Conservation (phyloP, 1,140 invertebrate genomes). For the Triops longicaudatus region DNA sequence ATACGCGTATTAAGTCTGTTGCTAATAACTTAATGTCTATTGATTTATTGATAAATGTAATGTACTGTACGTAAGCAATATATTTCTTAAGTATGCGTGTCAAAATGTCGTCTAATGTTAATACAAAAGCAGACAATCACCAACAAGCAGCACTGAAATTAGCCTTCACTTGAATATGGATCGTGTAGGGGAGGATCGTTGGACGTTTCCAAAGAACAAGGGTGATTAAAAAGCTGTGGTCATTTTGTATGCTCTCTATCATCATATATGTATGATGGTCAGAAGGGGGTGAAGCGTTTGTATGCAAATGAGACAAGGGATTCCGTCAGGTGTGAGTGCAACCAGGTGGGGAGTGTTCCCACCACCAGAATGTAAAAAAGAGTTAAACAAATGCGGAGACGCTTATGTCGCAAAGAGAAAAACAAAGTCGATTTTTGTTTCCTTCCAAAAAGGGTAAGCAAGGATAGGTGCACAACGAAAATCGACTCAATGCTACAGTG, state of each 20-base stretch:
- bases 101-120: not conserved
- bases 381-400: not conserved
- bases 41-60: not conserved
- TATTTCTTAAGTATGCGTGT: not conserved
- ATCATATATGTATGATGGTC: conserved; percentile 11
- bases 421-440: not conserved
- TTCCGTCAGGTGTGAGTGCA: conserved; percentile 4
- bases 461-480: not conserved
- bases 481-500: not conserved
- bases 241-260: not conserved
- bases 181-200: not conserved
- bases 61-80: not conserved
- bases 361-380: not conserved
- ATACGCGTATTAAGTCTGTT: not conserved
- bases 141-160: not conserved
- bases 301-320: conserved; percentile 11
- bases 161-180: not conserved
- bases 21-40: not conserved
- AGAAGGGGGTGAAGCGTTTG: conserved; percentile 14
- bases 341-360: conserved; percentile 5
- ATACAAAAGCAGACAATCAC: not conserved
- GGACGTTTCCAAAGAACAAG: not conserved
- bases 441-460: not conserved
- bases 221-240: not conserved
- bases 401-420: not conserved